These are phyloP conservation scores for Plebejus argus DNA, from an alignment of 2,888 invertebrate genomes.

Conservation along the genomic window DNA sequence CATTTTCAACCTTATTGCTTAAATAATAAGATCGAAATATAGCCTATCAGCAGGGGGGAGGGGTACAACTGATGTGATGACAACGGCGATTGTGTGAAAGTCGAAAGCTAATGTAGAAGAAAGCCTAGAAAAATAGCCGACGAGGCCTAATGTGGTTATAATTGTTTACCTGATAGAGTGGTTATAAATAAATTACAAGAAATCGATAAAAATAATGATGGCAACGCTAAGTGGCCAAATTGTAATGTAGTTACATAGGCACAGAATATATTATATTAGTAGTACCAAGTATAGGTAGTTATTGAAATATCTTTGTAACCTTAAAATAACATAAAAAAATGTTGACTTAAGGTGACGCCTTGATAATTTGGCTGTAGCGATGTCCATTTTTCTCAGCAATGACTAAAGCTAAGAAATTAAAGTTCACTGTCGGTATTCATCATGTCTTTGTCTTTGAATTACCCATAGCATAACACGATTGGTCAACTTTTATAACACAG, in stretches of 20 bases:
- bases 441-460: no score
- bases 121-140: slow-evolving; percentile 23
- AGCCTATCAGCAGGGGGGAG: background rate
- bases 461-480: no score
- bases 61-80: background rate
- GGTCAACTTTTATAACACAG: no score
- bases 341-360: no score
- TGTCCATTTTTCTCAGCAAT: no score
- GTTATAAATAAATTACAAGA: background rate
- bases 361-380: no score
- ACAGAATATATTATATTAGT: no score
- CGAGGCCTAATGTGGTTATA: background rate
- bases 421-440: no score
- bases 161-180: background rate
- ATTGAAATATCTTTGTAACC: background rate
- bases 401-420: no score
- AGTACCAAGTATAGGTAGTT: background rate
- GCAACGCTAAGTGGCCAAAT: background rate
- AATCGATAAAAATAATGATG: background rate
- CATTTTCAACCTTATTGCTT: background rate
- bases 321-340: background rate
- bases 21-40: background rate
- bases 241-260: no score
- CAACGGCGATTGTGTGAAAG: slow-evolving; percentile 22
- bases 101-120: slow-evolving; percentile 20